Conservation (phyloP, 1,140 invertebrate species). For the Pomacea maculata region DNA sequence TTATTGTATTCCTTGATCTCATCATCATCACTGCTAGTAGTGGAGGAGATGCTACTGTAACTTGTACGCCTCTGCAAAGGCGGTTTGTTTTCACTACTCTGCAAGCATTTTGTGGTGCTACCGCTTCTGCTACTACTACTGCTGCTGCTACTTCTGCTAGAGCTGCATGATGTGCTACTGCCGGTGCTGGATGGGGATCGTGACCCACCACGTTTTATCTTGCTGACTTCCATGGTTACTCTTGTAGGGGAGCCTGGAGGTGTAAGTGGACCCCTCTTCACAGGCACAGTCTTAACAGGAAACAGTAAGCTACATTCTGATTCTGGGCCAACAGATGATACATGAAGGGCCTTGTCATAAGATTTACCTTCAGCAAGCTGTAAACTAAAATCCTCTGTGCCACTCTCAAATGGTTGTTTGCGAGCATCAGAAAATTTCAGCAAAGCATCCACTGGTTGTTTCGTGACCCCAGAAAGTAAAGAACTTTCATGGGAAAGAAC, state of each 20-base stretch:
- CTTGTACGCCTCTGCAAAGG: neutral
- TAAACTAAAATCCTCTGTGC: too few relatives aligned
- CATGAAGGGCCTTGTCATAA: too few relatives aligned
- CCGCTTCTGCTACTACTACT: conserved; percentile 25
- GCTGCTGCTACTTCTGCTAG: conserved; percentile 33
- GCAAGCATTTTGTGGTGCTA: conserved; percentile 15
- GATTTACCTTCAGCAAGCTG: too few relatives aligned
- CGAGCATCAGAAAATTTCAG: neutral
- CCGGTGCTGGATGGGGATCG: conserved; percentile 29
- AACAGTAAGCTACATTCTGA: conserved; percentile 30
- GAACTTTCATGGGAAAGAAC: conserved; percentile 4
- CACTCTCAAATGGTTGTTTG: too few relatives aligned
- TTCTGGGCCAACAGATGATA: conserved; percentile 5
- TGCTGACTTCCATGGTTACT: conserved; percentile 5
- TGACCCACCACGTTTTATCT: conserved; percentile 22
- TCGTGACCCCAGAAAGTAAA: neutral
- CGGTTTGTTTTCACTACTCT: conserved; percentile 5
- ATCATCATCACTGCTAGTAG: neutral
- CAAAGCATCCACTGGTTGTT: conserved; percentile 1
- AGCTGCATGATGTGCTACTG: conserved; percentile 23
- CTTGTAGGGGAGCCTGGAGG: conserved; percentile 34
- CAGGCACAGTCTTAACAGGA: conserved; percentile 15
- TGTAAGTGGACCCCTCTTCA: conserved; percentile 29
- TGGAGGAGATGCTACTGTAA: neutral
- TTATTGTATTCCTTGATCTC: neutral